phyloP scores from a whole-genome alignment of 2,113 vertebrate species.

The Dermatemys mawii region DNA sequence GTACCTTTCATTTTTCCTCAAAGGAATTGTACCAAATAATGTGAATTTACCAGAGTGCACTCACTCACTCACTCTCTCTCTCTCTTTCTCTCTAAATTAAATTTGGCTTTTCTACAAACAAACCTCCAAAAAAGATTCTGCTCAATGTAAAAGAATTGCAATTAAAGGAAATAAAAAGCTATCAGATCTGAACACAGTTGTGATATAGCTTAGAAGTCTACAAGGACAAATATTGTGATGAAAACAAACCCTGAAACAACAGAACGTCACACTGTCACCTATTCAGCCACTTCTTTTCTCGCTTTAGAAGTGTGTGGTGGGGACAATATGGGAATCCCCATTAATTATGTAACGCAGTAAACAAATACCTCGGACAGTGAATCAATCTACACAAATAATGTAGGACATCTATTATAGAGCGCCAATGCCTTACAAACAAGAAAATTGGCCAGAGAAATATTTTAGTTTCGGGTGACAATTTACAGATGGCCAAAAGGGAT shows the following conservation, averaged over 20 bases:
- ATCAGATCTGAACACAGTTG: conserved; percentile 50
- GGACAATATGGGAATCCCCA: conserved; percentile 86
- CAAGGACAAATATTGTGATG: conserved; percentile 66
- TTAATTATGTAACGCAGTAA: conserved; percentile 99
- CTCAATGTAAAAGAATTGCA: conserved; percentile 66
- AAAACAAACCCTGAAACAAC: conserved; percentile 65
- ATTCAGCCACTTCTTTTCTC: conserved; percentile 56
- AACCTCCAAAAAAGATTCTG: conserved; percentile 81
- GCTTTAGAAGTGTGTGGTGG: conserved; percentile 50
- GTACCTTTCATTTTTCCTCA: conserved; percentile 80
- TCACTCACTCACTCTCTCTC: background rate
- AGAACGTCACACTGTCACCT: conserved; percentile 33
- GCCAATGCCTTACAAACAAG: conserved; percentile 77
- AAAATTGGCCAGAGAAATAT: conserved; percentile 77
- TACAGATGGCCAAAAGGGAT: conserved; percentile 80
- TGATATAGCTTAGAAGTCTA: conserved; percentile 60
- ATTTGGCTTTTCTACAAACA: conserved; percentile 87
- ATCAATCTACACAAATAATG: conserved; percentile 87
- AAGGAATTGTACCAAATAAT: conserved; percentile 88
- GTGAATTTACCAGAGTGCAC: conserved; percentile 91
- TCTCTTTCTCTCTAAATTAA: conserved; percentile 52
- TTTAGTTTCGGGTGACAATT: conserved; percentile 78
- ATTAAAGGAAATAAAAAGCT: conserved; percentile 81
- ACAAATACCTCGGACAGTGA: conserved; percentile 94
- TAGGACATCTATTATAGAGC: conserved; percentile 78